Conservation (phyloP, 2,888 invertebrate genomes). For the Caenorhabditis sp. region DNA sequence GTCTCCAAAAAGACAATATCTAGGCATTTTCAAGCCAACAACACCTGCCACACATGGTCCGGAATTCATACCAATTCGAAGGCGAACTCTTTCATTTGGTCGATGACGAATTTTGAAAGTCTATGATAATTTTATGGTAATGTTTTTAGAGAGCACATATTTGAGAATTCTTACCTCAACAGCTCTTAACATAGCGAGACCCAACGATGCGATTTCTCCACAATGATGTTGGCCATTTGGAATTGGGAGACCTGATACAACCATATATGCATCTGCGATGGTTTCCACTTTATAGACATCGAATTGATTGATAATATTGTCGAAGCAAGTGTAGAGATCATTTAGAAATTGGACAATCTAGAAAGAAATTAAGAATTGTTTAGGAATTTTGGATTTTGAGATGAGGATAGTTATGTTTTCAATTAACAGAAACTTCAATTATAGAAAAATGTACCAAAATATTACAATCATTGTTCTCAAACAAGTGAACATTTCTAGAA, state of each 20-base stretch:
- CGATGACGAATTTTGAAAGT: slow-evolving; percentile 55
- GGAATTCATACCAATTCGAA: slow-evolving; percentile 65
- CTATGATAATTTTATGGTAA: too few species aligned
- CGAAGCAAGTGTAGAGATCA: slow-evolving; percentile 56
- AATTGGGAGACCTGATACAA: slow-evolving; percentile 51
- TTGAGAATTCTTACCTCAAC: slow-evolving; percentile 68
- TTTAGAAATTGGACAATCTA: slow-evolving; percentile 73
- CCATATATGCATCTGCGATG: slow-evolving; percentile 57
- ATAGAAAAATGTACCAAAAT: too few species aligned
- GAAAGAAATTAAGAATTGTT: not conserved
- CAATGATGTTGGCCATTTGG: slow-evolving; percentile 53
- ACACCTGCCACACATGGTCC: slow-evolving; percentile 71
- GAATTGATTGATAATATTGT: slow-evolving; percentile 48
- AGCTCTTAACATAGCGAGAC: slow-evolving; percentile 53
- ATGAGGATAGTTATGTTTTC: not conserved
- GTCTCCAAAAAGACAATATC: slow-evolving; percentile 55
- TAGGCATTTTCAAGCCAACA: slow-evolving; percentile 50
- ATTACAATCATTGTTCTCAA: too few species aligned
- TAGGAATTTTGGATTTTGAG: too few species aligned
- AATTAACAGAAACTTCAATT: too few species aligned
- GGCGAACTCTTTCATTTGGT: slow-evolving; percentile 43
- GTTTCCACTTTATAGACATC: slow-evolving; percentile 63
- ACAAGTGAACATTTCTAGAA: too few species aligned
- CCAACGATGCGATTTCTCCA: slow-evolving; percentile 61
- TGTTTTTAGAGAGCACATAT: too few species aligned